Base-by-base conservation (phyloP, 2,797 vertebrate species). In the Sardinella longiceps region DNA sequence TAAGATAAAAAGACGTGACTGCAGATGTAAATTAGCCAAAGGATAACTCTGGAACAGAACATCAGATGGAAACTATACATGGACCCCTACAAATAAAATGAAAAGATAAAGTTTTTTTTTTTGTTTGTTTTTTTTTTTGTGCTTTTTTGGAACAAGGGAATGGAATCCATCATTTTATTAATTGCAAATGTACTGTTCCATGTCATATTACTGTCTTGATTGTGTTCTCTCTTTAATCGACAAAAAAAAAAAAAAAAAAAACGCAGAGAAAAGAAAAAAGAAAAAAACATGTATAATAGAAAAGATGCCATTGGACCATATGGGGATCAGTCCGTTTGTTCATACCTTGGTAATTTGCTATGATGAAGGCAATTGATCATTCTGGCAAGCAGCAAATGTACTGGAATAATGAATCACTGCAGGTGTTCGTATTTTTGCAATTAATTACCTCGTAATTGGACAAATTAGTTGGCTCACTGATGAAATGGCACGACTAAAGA, bases 361-460 rank as follows among this genome's bases (percentile, higher is more conserved):
- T 84, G 90, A 87, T 90, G 82, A 86, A 46, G 70, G 82, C 60
- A 84, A 89, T 89, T 88, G 88, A 92, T 93, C 85, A 87, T 81
- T 85, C 87, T 90, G 86, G 88, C 89, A 84, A 87, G 84, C 84
- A 81, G 83, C 84, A 87, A 86, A 91, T 88, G 87, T 87, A 90
- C 83, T 87, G 82, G 25, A 84, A 87, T 92, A 93, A 94, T 92
- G 91, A 93, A 94, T 92, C 89, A 89, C 90, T 93, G 90, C 93
- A 95, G 93, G 91, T 94, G 92, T 91, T 94, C 85, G 58, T 81
- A 89, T 93, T 92, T 92, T 90, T 90, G 87, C 92, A 92, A 94
- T 94, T 92, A 93, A 94, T 93, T 88, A 89, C 89, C 82, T 86
- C 88, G 84, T 94, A 95, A 95, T 94, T 94, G 91, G 89, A 91